A percentile compares a stretch with the other conserved stretches of the same genome.
phyloP scores from a whole-genome alignment of 1,140 invertebrate genomes.

The Drosophila miranda region DNA sequence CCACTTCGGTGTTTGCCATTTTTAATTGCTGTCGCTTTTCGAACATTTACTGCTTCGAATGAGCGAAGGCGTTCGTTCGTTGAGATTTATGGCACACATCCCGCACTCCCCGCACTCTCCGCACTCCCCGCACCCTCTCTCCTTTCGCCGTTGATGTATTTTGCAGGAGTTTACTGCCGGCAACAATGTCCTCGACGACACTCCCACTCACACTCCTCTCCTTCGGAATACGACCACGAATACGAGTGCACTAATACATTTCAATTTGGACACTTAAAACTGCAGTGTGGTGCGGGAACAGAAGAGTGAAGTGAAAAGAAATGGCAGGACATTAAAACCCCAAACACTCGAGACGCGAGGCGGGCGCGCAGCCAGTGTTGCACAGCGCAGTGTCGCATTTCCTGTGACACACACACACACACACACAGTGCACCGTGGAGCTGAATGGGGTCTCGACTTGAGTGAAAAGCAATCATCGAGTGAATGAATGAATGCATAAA shows the following conservation, averaged over 20 bases:
- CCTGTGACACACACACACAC: slow-evolving; percentile 5
- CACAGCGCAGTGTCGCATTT: slow-evolving; percentile 47
- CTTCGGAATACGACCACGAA: background rate
- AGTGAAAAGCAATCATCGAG: too few species aligned
- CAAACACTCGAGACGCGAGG: too few species aligned
- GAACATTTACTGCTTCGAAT: slow-evolving; percentile 73
- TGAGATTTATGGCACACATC: slow-evolving; percentile 57
- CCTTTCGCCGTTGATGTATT: slow-evolving; percentile 21
- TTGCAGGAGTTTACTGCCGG: slow-evolving; percentile 46
- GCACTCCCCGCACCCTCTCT: too few species aligned
- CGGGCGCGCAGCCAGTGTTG: slow-evolving; percentile 17
- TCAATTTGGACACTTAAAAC: slow-evolving; percentile 49
- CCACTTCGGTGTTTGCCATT: slow-evolving; percentile 64
- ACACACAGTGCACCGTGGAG: slow-evolving; percentile 3
- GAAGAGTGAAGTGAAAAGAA: slow-evolving; percentile 27
- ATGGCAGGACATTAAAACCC: slow-evolving; percentile 18
- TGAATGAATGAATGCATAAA: too few species aligned
- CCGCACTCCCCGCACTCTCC: too few species aligned
- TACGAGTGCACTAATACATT: slow-evolving; percentile 41
- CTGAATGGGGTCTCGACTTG: too few species aligned
- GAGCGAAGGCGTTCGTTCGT: slow-evolving; percentile 71
- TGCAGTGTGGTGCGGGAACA: background rate
- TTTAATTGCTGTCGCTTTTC: slow-evolving; percentile 76
- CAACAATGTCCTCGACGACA: slow-evolving; percentile 57
- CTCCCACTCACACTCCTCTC: too few species aligned